Conservation (phyloP, 2,113 vertebrate species). For the Pygoscelis adeliae region DNA sequence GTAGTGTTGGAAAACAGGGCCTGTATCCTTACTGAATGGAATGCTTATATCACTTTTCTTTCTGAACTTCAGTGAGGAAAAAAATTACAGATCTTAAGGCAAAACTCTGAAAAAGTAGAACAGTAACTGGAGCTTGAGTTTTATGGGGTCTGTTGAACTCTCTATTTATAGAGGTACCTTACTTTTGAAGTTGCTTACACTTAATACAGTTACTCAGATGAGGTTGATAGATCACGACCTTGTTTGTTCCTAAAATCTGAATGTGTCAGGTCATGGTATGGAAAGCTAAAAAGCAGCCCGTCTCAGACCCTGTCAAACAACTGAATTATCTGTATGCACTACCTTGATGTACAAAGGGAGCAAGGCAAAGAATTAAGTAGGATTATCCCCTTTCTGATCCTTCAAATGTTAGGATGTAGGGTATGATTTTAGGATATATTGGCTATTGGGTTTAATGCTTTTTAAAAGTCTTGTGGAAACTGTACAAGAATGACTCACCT, state of each 20-base stretch:
- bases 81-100: background rate
- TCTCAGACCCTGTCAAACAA: background rate
- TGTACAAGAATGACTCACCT: background rate
- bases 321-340: background rate
- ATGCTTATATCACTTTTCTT: background rate
- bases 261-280: background rate
- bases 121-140: background rate
- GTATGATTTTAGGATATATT: background rate
- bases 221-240: background rate
- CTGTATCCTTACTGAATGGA: background rate
- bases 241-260: background rate
- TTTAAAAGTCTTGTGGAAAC: background rate
- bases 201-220: background rate
- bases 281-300: background rate
- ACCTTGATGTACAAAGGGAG: background rate
- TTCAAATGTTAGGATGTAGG: background rate
- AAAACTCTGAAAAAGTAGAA: background rate
- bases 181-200: background rate
- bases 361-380: conserved; percentile 1
- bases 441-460: background rate
- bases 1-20: background rate
- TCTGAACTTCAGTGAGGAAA: background rate
- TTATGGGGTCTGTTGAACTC: background rate
- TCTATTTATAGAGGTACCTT: background rate
- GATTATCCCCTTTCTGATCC: conserved; percentile 12